Conservation (phyloP, 2,888 invertebrate genomes). For the Sympetrum striolatum region DNA sequence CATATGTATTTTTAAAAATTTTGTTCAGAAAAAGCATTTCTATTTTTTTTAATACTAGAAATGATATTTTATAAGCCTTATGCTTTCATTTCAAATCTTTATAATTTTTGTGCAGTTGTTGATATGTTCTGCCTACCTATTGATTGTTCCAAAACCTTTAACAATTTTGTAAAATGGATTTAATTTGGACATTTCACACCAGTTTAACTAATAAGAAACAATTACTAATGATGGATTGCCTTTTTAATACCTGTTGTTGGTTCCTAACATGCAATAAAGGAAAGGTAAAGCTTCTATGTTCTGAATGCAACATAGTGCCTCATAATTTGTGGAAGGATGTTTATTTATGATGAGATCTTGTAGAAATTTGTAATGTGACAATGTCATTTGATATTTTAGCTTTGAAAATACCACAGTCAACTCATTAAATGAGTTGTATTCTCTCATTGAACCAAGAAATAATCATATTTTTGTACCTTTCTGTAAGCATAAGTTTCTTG, state of each 20-base stretch:
- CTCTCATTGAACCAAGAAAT: constrained; percentile 12
- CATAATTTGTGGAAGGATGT: background rate
- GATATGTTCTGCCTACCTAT: background rate
- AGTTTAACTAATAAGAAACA: background rate
- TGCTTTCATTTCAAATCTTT: no score
- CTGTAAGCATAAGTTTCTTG: background rate
- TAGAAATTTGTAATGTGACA: background rate
- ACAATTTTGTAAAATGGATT: background rate
- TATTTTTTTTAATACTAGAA: no score
- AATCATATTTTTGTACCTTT: constrained; percentile 28
- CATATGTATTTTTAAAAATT: no score
- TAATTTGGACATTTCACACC: background rate
- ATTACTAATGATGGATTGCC: background rate
- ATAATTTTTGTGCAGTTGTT: background rate
- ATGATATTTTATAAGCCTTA: no score
- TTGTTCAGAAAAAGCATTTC: no score
- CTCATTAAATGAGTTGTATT: background rate
- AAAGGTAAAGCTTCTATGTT: background rate
- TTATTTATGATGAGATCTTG: background rate
- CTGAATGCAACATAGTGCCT: constrained; percentile 21
- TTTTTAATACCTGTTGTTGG: constrained; percentile 1
- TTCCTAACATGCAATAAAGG: constrained; percentile 16
- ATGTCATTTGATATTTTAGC: background rate
- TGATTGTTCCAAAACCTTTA: background rate
- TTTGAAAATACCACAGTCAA: background rate